Evolutionary conservation across 2,888 invertebrate species (phyloP).

Genomic region (Calameuta filiformis): DNA sequence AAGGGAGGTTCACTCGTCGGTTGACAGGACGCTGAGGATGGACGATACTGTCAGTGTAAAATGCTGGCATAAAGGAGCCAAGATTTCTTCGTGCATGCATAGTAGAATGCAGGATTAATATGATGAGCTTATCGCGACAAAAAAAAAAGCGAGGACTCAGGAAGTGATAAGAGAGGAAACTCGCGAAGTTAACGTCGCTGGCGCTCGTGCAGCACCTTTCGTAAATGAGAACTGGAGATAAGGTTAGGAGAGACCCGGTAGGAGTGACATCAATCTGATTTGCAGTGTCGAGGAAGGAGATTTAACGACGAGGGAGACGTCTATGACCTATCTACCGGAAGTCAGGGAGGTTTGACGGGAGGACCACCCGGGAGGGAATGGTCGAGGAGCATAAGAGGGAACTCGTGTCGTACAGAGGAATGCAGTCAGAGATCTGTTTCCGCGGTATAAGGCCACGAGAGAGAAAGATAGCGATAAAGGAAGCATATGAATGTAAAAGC

Average conservation of each 20-base stretch:
- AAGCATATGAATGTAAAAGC: background rate
- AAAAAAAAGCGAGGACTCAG: background rate
- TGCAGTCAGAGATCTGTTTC: background rate
- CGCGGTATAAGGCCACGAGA: background rate
- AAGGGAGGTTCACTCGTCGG: background rate
- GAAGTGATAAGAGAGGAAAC: background rate
- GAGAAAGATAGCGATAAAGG: background rate
- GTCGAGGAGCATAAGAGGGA: background rate
- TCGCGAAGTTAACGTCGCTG: background rate
- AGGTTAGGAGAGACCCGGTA: background rate
- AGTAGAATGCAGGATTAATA: background rate
- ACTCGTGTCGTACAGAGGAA: background rate
- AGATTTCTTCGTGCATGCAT: background rate
- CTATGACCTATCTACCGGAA: conserved; percentile 7
- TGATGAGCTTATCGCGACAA: background rate
- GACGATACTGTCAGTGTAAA: background rate
- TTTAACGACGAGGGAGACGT: conserved; percentile 1
- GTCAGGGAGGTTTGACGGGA: background rate
- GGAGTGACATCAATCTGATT: background rate
- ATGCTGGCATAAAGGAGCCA: background rate
- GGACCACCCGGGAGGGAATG: background rate
- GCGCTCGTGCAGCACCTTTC: background rate
- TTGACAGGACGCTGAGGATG: background rate
- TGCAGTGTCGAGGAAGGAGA: background rate
- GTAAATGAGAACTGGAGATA: background rate